phyloP scores from a whole-genome alignment of 2,888 invertebrate genomes.

The Apotomis turbidana region DNA sequence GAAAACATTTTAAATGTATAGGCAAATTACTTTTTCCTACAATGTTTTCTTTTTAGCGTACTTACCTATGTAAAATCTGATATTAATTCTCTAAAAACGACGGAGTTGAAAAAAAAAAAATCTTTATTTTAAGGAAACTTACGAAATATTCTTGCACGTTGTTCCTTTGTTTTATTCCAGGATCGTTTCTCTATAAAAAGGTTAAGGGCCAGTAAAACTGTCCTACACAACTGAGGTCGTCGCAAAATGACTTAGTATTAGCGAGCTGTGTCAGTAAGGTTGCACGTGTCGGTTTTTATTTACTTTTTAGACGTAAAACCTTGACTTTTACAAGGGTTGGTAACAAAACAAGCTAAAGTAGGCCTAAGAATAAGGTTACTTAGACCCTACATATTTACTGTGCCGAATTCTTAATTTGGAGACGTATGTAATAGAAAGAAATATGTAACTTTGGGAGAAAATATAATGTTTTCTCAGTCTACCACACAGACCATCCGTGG shows the following conservation, averaged over 20 bases:
- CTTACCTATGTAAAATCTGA: too few species aligned
- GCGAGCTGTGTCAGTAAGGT: conserved; percentile 15
- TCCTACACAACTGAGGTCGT: conserved; percentile 24
- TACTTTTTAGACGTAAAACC: conserved; percentile 19
- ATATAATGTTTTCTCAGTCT: too few species aligned
- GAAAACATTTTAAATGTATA: too few species aligned
- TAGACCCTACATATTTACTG: too few species aligned
- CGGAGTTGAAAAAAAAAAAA: too few species aligned
- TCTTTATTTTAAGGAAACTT: background rate
- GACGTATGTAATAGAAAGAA: too few species aligned
- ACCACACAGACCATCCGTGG: too few species aligned
- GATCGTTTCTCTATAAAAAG: conserved; percentile 33
- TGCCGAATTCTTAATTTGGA: too few species aligned
- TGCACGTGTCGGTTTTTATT: conserved; percentile 29
- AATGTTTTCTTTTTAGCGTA: too few species aligned
- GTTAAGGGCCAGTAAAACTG: conserved; percentile 34
- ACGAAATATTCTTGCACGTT: conserved; percentile 5
- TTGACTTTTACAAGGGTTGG: conserved; percentile 23
- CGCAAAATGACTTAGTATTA: conserved; percentile 32
- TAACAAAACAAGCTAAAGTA: background rate
- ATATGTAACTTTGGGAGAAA: too few species aligned
- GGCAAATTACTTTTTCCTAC: too few species aligned
- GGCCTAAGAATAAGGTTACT: background rate
- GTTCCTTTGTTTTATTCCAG: conserved; percentile 26
- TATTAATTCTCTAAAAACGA: too few species aligned